These are phyloP conservation scores for Gymnopithys bicolor DNA, from an alignment of 2,797 vertebrate genomes.

Conservation along the genomic window DNA sequence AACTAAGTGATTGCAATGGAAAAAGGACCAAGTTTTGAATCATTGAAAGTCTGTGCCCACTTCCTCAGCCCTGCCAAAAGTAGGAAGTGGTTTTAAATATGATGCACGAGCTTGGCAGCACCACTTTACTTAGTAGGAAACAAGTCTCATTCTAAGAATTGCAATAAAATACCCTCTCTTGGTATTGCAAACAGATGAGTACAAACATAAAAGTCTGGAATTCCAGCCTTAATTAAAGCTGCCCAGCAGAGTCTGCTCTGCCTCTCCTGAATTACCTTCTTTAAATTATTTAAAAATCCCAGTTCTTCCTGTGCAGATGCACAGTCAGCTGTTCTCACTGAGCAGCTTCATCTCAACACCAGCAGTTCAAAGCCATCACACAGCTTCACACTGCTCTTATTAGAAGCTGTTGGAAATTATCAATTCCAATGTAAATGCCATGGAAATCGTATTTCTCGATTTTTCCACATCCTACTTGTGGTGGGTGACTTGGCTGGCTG, in stretches of 20 bases:
- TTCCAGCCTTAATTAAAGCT: background rate
- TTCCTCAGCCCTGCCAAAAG: background rate
- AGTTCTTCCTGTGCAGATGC: background rate
- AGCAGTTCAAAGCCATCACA: constrained; percentile 68
- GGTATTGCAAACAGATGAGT: background rate
- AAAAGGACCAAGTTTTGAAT: background rate
- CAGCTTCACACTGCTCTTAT: constrained; percentile 75
- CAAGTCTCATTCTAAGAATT: background rate
- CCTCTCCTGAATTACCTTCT: background rate
- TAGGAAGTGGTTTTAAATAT: background rate
- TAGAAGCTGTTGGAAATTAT: constrained; percentile 9
- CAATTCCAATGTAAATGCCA: constrained; percentile 73
- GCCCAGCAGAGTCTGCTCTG: background rate
- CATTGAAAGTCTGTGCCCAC: background rate
- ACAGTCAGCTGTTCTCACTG: background rate
- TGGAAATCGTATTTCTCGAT: background rate
- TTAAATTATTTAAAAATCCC: background rate
- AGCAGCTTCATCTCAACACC: background rate
- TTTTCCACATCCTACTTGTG: background rate
- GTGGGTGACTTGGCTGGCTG: background rate
- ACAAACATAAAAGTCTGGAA: background rate
- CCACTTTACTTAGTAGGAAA: background rate
- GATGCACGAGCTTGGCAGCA: background rate
- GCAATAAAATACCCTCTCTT: background rate
- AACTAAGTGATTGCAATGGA: background rate